Base-by-base conservation (phyloP, 2,797 vertebrate species). In the Sebastes aleutianus region DNA sequence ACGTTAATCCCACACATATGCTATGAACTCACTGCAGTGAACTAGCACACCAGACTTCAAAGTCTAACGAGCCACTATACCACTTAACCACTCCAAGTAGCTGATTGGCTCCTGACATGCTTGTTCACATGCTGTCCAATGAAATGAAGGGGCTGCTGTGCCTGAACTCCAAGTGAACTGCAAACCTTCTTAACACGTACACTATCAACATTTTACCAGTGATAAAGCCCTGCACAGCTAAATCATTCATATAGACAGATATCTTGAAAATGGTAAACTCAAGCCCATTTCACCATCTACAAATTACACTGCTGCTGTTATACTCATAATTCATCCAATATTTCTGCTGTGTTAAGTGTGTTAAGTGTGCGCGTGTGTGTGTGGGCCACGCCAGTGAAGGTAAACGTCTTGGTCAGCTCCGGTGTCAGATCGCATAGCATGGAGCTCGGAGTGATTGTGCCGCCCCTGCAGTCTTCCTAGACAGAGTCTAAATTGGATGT, bases 401-500 rank as follows among this genome's bases (percentile, higher is more conserved):
- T 59, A 78, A 86, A 85, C 12, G 9, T 81, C 63, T 74, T 76
- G 68, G 71, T 47, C 76, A 80, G 74, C 61, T 79, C 69, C 70
- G 63, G 67, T 82, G 79, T 85, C 83, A 77, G 74, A 83, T 85
- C 47, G 3, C 72, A 65, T 82, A 73, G 58, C 63, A 36, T 66
- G 61, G 43, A 54, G 70, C 77, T 75, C 14, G 2, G n/a, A 74
- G 61, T 86, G 84, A 89, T 88, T 86, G 85, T 78, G 82, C 78
- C 50, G 8, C 70, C 76, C 76, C 78, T 84, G 84, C 83, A 81
- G 81, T 85, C 76, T 82, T 89, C 64, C 43, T 54, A 47, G 78
- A 85, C 80, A 70, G 50, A 81, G 64, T 79, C 77, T 63, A 86
- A 90, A 88, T 89, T 86, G 84, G 76, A 91, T 89, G 82, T 91